Percentiles rank a stretch among this genome's conserved stretches.
Conservation (phyloP, 2,113 vertebrate genomes). For the Noturus placidus region DNA sequence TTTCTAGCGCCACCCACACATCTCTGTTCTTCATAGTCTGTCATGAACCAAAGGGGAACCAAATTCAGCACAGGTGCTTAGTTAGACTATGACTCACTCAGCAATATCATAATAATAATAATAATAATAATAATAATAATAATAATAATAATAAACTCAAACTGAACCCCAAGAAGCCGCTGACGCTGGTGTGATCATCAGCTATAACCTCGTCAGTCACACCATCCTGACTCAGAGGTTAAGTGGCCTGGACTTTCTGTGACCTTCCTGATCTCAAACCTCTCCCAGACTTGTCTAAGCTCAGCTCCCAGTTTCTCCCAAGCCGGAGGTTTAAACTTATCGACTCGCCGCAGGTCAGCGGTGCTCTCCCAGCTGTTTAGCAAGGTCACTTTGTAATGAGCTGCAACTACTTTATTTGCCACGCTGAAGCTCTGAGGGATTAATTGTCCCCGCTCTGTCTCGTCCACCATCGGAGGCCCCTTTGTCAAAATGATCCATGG, state of each 20-base stretch:
- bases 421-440: constrained; percentile 80
- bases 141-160: neutral
- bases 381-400: constrained; percentile 84
- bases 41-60: neutral
- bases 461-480: constrained; percentile 74
- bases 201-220: neutral
- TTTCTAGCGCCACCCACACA: neutral
- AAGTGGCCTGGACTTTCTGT: neutral
- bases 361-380: constrained; percentile 78
- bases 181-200: neutral
- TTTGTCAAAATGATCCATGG: constrained; percentile 84
- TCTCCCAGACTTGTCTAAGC: constrained; percentile 24
- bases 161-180: too few relatives aligned
- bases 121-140: too few relatives aligned
- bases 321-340: constrained; percentile 73
- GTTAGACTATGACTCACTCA: neutral
- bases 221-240: neutral
- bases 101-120: neutral
- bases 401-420: constrained; percentile 82
- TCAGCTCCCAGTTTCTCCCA: constrained; percentile 60
- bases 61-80: neutral
- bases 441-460: constrained; percentile 83
- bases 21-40: neutral
- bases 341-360: constrained; percentile 78
- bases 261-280: constrained; percentile 5